Evolutionary conservation across 2,797 vertebrate species (phyloP), one percentile per base, ranked within the genome.

Genomic region (Kryptolebias ocellatus): DNA sequence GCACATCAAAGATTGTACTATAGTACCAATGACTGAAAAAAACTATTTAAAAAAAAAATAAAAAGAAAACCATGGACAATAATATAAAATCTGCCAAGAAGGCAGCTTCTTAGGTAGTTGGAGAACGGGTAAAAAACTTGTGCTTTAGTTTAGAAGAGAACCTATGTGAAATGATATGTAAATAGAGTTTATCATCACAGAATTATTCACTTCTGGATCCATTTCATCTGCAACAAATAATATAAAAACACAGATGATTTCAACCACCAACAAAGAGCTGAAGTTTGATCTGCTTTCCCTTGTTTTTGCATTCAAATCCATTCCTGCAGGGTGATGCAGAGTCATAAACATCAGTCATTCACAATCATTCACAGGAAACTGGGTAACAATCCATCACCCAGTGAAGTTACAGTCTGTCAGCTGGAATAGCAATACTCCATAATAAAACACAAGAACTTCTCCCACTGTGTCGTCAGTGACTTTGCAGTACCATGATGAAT

Each of bases 311-410:
- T 64, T 46, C 16, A 70, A 62, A 77, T 47, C 10, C 5, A 28
- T 5, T 4, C 20, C 64, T 62, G 31, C 47, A 37, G 44, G 63
- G 12, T 46, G 44, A 64, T 70, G 53, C 47, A 64, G 57, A 59
- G 52, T 61, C 53, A 61, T 73, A 63, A 68, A 80, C 60, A 65
- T 70, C 18, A 74, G 31, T 54, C 15, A 17, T 51, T 12, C 60
- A 73, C 18, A 77, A 37, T 54, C 15, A 17, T 51, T 12, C 60
- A 71, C 47, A 70, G 37, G 31, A 72, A 80, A 74, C 64, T 69
- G 8, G 49, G n/a, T 54, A 47, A 59, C 75, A 53, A 76, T 80
- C 64, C 34, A 74, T 85, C 78, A 70, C 28, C 28, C 55, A n/a
- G 64, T 28, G 65, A 31, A 63, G 63, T 70, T 59, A 47, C 59